These are phyloP conservation scores for Ommatoiulus sabulosus DNA, from an alignment of 2,888 invertebrate species.

Conservation along the genomic window DNA sequence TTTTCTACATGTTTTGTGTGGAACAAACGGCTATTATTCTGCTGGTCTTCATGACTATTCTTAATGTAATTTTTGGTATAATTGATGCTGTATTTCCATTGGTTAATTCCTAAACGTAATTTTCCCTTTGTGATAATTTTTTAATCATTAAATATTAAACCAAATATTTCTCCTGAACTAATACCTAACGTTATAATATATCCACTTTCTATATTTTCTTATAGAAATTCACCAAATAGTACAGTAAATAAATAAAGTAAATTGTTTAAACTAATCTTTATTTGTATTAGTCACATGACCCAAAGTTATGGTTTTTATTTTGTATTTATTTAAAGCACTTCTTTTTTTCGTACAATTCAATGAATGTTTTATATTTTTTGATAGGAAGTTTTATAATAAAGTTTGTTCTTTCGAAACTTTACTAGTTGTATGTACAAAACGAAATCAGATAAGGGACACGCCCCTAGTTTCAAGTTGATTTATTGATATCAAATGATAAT, in stretches of 20 bases:
- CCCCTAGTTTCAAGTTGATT: slow-evolving; percentile 3
- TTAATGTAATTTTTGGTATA: neutral
- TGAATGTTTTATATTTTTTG: neutral
- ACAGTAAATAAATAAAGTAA: neutral
- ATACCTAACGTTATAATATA: neutral
- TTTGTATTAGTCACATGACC: neutral
- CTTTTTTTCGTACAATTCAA: neutral
- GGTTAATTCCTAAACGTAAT: neutral
- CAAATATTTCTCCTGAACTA: neutral
- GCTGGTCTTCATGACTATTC: neutral
- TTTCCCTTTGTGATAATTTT: slow-evolving; percentile 14
- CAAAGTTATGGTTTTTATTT: neutral
- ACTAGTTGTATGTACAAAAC: slow-evolving; percentile 12
- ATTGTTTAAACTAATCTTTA: neutral
- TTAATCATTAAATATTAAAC: neutral
- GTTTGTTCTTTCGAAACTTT: neutral
- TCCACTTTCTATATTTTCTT: slow-evolving; percentile 15
- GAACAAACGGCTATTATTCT: neutral
- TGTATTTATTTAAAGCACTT: neutral
- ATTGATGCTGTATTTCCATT: neutral
- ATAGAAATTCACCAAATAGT: neutral
- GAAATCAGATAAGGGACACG: slow-evolving; percentile 36
- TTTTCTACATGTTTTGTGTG: neutral
- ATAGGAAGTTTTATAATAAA: slow-evolving; percentile 35
- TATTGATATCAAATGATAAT: slow-evolving; percentile 27